Evolutionary conservation across 2,797 vertebrate genomes (phyloP), one percentile per base, ranked within the genome.

Genomic region (Leptatherina wallacei): DNA sequence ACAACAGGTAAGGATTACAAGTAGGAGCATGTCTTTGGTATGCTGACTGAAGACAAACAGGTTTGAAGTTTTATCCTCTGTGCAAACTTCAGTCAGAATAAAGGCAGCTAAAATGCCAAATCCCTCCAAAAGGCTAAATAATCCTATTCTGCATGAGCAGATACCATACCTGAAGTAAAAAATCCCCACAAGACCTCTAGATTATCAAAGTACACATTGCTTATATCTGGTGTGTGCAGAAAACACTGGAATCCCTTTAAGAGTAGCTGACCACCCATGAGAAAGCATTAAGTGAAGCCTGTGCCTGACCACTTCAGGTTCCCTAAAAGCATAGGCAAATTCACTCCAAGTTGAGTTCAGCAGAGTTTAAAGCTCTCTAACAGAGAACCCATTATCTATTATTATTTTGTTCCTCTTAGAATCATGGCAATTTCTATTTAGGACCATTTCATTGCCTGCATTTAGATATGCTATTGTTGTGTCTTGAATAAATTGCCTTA

Each of bases 211-310:
- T 75, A 47, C 71, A 76, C 75, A 73, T 80, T 71, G 44, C 24
- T 62, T 78, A 77, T 44, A 80, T 70, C 77, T 77, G 71, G n/a
- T 77, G 65, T 78, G 72, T 63, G 24, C 20, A 14, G 52, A 80
- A 65, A 9, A 51, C 40, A 62, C 47, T 30, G 72, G 61, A 77
- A 76, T 78, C 78, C 80, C 61, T 78, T 42, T 57, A 33, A 82
- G 71, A 76, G 68, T 68, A 64, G 71, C 40, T 36, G 81, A 65
- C 84, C 88, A 87, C 85, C 87, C 83, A 81, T 65, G 79, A 87
- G 80, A 84, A 83, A 83, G 87, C 78, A 81, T 86, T 81, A 78
- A 86, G 72, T 62, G 44, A 82, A 42, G 12, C 68, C 69, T 75
- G 70, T 64, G 68, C 58, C 59, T 1, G 11, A 63, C 57, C 63